Conservation (phyloP, 1,140 invertebrate genomes). For the Babylonia areolata region DNA sequence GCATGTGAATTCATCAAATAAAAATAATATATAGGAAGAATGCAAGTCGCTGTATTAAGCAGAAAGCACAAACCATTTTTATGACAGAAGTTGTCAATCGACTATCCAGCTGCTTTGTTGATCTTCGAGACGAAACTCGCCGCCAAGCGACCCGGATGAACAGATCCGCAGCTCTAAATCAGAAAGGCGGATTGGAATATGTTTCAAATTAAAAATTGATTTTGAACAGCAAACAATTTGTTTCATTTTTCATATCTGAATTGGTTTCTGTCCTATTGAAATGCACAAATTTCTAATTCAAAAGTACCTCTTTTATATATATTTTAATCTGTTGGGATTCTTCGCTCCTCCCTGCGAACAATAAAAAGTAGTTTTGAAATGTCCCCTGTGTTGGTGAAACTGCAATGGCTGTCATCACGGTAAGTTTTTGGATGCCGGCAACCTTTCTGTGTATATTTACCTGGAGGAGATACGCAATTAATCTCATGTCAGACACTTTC, state of each 20-base stretch:
- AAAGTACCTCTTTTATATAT: not conserved
- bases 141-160: slow-evolving; percentile 41
- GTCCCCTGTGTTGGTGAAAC: not conserved
- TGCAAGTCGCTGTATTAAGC: no score
- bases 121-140: slow-evolving; percentile 56
- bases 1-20: no score
- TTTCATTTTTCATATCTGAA: no score
- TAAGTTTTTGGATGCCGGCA: not conserved
- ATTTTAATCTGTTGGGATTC: no score
- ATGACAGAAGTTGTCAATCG: not conserved
- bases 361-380: not conserved
- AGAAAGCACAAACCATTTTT: slow-evolving; percentile 31
- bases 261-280: no score
- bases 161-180: slow-evolving; percentile 9
- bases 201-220: not conserved
- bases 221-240: no score
- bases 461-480: no score
- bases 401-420: not conserved
- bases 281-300: no score
- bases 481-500: no score
- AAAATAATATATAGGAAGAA: no score
- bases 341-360: no score
- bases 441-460: not conserved
- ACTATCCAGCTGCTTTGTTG: slow-evolving; percentile 48
- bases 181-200: slow-evolving; percentile 4